Evolutionary conservation across 2,797 vertebrate genomes (phyloP).

Genomic region (Luscinia megarhynchos): DNA sequence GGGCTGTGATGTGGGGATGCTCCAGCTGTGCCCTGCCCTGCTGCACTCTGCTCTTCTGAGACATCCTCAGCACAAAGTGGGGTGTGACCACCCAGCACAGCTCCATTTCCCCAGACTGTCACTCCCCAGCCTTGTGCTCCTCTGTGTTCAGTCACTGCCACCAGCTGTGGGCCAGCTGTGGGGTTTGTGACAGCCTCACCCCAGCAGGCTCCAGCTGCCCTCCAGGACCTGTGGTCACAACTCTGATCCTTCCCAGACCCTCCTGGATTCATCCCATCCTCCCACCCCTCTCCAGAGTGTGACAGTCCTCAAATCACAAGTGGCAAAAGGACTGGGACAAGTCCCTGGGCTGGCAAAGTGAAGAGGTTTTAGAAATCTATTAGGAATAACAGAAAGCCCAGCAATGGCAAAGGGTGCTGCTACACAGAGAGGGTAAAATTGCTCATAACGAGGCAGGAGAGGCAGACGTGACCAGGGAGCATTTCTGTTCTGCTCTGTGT

Average conservation of each 20-base stretch:
- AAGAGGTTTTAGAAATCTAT: background rate
- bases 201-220: background rate
- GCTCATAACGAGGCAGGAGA: background rate
- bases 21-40: background rate
- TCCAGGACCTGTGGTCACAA: background rate
- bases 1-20: background rate
- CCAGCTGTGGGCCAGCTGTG: background rate
- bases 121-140: background rate
- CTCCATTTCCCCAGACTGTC: accelerated
- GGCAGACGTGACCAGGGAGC: background rate
- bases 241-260: background rate
- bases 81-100: background rate
- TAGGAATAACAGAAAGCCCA: background rate
- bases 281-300: background rate
- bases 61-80: background rate
- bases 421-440: background rate
- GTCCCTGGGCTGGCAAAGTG: background rate
- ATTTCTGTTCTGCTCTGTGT: background rate
- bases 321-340: background rate
- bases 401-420: background rate
- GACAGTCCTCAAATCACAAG: background rate
- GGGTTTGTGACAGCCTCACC: background rate
- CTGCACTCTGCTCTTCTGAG: background rate
- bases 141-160: background rate
- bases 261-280: background rate